Base-by-base conservation (phyloP, 2,113 vertebrate genomes). In the Melierax canorus region DNA sequence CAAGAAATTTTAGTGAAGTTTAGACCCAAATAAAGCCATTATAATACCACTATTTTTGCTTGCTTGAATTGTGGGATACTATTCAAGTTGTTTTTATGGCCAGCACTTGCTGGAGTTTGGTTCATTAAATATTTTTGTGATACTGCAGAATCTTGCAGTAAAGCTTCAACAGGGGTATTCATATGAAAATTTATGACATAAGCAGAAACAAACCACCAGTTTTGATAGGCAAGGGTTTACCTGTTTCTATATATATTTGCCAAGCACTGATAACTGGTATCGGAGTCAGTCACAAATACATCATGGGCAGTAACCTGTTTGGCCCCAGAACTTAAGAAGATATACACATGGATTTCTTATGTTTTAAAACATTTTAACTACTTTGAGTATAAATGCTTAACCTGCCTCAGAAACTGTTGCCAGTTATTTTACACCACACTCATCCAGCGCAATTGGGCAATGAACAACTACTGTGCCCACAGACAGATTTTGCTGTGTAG, bases 391-490 rank as follows among this genome's bases (percentile, higher is more conserved):
- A 82, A 60, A 69, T 48, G 29, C 20, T 88, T 60, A 34, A 68
- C 30, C 36, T 2, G 3, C 45, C 80, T 39, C 53, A 53, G 71
- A n/a, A 67, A 4, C 11, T 11, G 34, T 53, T 84, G 39, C 59
- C 8, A 0, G 15, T 17, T 89, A 32, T 69, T 80, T 89, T 71
- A 62, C 23, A 7, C 3, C 0, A 20, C n/a, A 9, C 14, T 67
- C 14, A 46, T 16, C 17, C 24, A 10, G 8, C 0, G 0, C 55
- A 36, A 6, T 0, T 43, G 51, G 18, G 26, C 80, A 17, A 9
- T 24, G 51, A 77, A 19, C 59, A 39, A 3, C 41, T 56, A 12
- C 41, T 4, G 1, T n/a, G 43, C 55, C 21, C n/a, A 39, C 29
- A 48, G 27, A 16, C 18, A 64, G 41, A 23, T 23, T 80, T 48